Evolutionary conservation across 2,113 vertebrate genomes (phyloP), one percentile per base, ranked within the genome.

Genomic region (Lophius piscatorius): DNA sequence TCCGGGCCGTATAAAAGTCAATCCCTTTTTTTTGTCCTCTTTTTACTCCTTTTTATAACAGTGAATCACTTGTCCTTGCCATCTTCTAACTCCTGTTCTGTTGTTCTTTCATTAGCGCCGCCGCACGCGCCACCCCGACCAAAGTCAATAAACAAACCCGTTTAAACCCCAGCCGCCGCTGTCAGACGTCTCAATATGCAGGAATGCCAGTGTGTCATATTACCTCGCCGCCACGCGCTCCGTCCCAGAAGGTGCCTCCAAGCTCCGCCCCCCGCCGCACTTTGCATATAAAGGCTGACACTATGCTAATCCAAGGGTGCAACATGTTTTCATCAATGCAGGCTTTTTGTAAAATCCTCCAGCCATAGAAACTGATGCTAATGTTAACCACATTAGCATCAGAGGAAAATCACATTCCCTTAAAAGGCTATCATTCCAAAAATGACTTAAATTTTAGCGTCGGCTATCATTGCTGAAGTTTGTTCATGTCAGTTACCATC

Each of bases 131-230:
- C 44, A 85, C 70, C 70, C 61, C 39, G 14, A 74, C 67, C 77
- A 74, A 74, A 80, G 79, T 80, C 80, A 85, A 81, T 78, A 82
- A 86, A 83, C 81, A 84, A 82, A 76, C 18, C 66, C 59, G 84
- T 86, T 87, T 85, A 62, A 65, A 87, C 57, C 55, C 39, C 42
- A 16, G n/a, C n/a, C n/a, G n/a, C n/a, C n/a, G n/a, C n/a, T 51
- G 47, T 28, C 36, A 75, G 75, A 75, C 47, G 74, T 81, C 84
- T 80, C 83, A 87, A 70, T 78, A 72, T 83, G 76, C 64, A 60
- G 50, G 75, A 82, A 40, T 75, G 72, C 44, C 34, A 71, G 74
- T 60, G 72, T 79, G 77, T 64, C 41, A 17, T 80, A 76, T 76
- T 71, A 88, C 76, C 66, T 79, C 36, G 11, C 12, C 22, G 59